Evolutionary conservation across 35 echinoderm and acorn worm species (phyloP).

Genomic region (Ptychodera flava): DNA sequence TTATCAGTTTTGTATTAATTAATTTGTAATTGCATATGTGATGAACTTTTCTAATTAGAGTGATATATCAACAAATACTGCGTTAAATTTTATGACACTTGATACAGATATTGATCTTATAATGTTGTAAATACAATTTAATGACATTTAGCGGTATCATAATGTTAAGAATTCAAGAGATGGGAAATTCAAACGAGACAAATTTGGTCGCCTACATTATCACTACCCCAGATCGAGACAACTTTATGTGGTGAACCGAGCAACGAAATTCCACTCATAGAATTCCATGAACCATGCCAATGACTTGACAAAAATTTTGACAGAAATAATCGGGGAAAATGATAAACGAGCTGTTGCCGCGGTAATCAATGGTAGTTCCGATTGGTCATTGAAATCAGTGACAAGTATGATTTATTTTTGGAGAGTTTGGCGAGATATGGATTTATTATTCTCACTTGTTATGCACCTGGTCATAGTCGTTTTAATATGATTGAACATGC

Average conservation of each 20-base stretch:
- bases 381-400: conserved; percentile 27
- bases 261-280: neutral
- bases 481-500: too few species aligned
- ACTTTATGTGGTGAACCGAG: conserved; percentile 13
- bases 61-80: too few species aligned
- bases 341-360: neutral
- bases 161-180: neutral
- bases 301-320: neutral
- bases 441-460: conserved; percentile 12
- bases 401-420: conserved; percentile 16
- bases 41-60: too few species aligned
- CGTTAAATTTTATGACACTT: too few species aligned
- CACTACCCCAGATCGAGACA: neutral
- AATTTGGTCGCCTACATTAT: conserved; percentile 26
- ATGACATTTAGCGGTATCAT: neutral
- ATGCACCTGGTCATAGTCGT: too few species aligned
- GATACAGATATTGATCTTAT: too few species aligned
- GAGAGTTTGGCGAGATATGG: conserved; percentile 10
- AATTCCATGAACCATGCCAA: conserved; percentile 13
- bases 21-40: too few species aligned
- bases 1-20: too few species aligned
- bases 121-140: too few species aligned
- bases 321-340: neutral
- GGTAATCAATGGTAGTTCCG: conserved; percentile 17
- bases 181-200: neutral